Evolutionary conservation across 2,113 vertebrate genomes (phyloP).

Genomic region (Mellivora capensis): DNA sequence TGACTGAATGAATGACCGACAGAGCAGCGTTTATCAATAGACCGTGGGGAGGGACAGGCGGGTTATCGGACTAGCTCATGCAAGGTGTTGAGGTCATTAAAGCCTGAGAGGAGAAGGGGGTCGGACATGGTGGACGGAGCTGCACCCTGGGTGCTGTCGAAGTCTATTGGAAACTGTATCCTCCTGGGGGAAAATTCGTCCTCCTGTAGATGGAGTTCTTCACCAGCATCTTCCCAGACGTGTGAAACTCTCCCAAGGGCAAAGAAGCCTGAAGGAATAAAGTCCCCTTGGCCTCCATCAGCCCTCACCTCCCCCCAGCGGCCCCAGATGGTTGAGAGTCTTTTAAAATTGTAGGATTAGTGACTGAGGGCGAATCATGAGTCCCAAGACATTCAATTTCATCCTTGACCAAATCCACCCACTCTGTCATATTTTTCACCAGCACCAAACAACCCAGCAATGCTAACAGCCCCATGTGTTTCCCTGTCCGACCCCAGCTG

Average conservation of each 20-base stretch:
- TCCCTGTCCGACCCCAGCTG: too few relatives aligned
- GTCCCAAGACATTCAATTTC: neutral
- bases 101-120: too few relatives aligned
- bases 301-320: accelerated
- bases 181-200: accelerated
- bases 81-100: too few relatives aligned
- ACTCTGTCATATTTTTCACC: neutral
- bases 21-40: neutral
- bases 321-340: neutral
- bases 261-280: neutral
- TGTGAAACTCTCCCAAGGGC: neutral
- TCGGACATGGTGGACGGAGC: accelerated
- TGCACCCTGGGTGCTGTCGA: neutral
- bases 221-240: neutral
- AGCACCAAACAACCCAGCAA: too few relatives aligned
- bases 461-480: too few relatives aligned
- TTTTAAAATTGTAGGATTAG: neutral
- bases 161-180: accelerated
- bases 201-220: neutral
- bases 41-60: accelerated
- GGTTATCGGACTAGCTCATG: accelerated
- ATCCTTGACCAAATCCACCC: neutral
- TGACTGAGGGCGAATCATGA: accelerated
- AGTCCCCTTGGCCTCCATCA: accelerated
- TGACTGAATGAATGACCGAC: accelerated